Evolutionary conservation across 2,797 vertebrate species (phyloP).

Genomic region (Sternarchorhynchus goeldii): DNA sequence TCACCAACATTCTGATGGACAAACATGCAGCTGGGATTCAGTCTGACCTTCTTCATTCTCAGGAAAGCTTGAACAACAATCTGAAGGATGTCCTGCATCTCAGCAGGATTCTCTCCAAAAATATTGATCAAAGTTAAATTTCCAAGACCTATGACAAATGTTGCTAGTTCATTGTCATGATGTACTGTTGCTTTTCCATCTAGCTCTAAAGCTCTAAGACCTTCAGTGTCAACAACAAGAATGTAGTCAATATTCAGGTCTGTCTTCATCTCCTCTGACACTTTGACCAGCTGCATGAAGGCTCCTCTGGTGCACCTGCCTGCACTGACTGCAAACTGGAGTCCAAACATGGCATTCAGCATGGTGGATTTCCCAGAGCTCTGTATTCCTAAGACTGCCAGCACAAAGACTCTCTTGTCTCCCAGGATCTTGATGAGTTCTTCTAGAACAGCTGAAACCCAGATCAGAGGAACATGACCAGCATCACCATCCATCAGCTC

Average conservation of each 20-base stretch:
- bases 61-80: conserved; percentile 73
- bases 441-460: conserved; percentile 73
- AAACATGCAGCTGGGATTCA: conserved; percentile 61
- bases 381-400: conserved; percentile 78
- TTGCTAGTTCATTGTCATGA: conserved; percentile 79
- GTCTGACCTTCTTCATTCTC: conserved; percentile 71
- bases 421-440: conserved; percentile 69
- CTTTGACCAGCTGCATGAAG: conserved; percentile 79
- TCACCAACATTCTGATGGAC: conserved; percentile 54
- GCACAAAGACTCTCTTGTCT: conserved; percentile 73
- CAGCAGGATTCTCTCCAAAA: conserved; percentile 75
- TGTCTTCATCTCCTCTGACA: conserved; percentile 54
- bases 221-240: conserved; percentile 73
- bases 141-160: conserved; percentile 78
- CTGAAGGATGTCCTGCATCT: conserved; percentile 75
- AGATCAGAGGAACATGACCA: conserved; percentile 62
- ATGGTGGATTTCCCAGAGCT: conserved; percentile 81
- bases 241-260: conserved; percentile 68
- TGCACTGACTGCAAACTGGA: conserved; percentile 76
- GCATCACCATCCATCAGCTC: too few species aligned
- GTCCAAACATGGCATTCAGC: conserved; percentile 79
- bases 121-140: conserved; percentile 81
- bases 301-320: conserved; percentile 77
- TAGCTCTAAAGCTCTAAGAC: conserved; percentile 64
- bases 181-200: conserved; percentile 63